These are phyloP conservation scores for Bungarus multicinctus DNA, from an alignment of 2,113 vertebrate species.

Conservation along the genomic window DNA sequence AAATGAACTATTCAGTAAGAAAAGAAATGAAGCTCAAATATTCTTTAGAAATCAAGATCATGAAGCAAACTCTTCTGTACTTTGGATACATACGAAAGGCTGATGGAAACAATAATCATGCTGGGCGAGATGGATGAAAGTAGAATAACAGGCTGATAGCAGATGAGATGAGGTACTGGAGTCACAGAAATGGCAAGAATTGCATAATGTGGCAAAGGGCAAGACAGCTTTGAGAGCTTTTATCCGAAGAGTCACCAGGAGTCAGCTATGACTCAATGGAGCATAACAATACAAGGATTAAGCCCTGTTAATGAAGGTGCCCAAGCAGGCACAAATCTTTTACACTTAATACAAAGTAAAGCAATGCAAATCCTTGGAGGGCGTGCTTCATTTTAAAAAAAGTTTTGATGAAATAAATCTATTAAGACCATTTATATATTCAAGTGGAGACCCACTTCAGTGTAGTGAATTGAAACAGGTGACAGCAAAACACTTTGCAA, in stretches of 20 bases:
- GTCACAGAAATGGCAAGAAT: not conserved
- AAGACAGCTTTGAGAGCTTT: not conserved
- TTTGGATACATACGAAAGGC: not conserved
- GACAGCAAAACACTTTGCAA: not conserved
- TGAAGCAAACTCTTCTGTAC: not conserved
- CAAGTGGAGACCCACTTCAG: not conserved
- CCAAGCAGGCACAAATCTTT: not conserved
- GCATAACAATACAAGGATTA: not conserved
- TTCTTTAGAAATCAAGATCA: not conserved
- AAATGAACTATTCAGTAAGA: not conserved
- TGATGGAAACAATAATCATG: not conserved
- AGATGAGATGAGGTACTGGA: not conserved
- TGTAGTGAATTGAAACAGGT: not conserved
- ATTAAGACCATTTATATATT: not conserved
- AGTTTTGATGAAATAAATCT: not conserved
- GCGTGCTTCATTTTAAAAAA: not conserved
- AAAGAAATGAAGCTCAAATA: not conserved
- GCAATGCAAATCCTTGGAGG: not conserved
- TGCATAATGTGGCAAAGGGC: not conserved
- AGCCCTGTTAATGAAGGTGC: not conserved
- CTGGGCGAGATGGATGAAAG: not conserved
- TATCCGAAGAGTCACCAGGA: not conserved
- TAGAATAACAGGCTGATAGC: not conserved
- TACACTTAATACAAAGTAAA: not conserved
- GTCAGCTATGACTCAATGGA: not conserved